Evolutionary conservation across 2,888 invertebrate genomes (phyloP).

Genomic region (Disparrhopalites patrizii): DNA sequence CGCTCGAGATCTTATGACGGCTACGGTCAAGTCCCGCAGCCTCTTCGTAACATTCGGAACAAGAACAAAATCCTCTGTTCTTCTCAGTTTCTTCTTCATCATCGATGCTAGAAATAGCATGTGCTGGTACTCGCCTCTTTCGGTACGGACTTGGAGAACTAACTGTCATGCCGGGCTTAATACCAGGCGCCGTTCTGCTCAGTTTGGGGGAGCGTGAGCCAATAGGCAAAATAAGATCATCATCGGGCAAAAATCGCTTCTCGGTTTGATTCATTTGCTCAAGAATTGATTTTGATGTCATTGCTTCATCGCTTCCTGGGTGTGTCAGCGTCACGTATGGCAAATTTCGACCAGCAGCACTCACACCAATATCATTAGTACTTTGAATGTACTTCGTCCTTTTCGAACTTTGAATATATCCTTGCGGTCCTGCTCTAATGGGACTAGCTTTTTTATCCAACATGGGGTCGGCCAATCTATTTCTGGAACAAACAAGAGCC

Average conservation of each 20-base stretch:
- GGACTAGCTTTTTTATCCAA: constrained; percentile 18
- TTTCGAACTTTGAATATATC: constrained; percentile 22
- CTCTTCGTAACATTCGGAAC: constrained; percentile 44
- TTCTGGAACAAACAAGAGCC: constrained; percentile 9
- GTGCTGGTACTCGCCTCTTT: constrained; percentile 23
- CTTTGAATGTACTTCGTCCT: constrained; percentile 27
- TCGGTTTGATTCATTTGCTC: constrained; percentile 48
- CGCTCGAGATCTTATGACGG: not conserved
- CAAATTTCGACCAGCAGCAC: constrained; percentile 6
- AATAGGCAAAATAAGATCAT: constrained; percentile 9
- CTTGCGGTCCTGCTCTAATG: not conserved
- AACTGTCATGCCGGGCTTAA: not conserved
- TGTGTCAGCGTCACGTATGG: constrained; percentile 15
- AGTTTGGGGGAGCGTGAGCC: constrained; percentile 7
- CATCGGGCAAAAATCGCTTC: constrained; percentile 44
- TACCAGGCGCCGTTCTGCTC: not conserved
- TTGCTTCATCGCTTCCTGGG: constrained; percentile 18
- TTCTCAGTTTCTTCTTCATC: constrained; percentile 34
- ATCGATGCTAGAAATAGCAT: constrained; percentile 22
- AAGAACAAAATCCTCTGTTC: constrained; percentile 36
- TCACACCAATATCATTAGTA: not conserved
- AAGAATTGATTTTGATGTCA: constrained; percentile 44
- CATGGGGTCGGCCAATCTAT: constrained; percentile 14
- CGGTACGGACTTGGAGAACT: constrained; percentile 10
- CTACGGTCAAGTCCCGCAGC: constrained; percentile 31